Percentiles rank a stretch among this genome's conserved stretches.
Evolutionary conservation across 2,888 invertebrate genomes (phyloP).

Genomic region (Rhyacophila evoluta): DNA sequence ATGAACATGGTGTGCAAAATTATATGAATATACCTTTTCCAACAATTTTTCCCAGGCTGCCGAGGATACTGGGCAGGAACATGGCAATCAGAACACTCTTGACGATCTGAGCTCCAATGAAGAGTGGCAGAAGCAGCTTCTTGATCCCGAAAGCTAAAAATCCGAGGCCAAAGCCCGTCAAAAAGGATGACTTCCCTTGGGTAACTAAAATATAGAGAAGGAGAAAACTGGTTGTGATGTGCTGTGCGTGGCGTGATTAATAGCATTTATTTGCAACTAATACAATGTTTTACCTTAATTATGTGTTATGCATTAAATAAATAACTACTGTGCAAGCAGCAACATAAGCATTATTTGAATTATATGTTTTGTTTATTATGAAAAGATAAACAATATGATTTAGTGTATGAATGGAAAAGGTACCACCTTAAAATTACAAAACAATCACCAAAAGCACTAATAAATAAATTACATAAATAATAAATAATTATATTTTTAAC

Average conservation of each 20-base stretch:
- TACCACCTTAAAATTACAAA: too few species aligned
- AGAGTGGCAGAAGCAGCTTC: constrained; percentile 84
- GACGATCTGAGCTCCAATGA: constrained; percentile 85
- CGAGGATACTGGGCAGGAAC: constrained; percentile 86
- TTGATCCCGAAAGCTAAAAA: constrained; percentile 84
- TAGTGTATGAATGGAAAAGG: too few species aligned
- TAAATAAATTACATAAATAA: too few species aligned
- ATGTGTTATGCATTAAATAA: neutral
- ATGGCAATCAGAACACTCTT: constrained; percentile 86
- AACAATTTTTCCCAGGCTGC: constrained; percentile 84
- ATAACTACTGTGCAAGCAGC: neutral
- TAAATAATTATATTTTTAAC: too few species aligned
- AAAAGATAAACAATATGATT: neutral
- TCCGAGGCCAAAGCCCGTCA: constrained; percentile 75
- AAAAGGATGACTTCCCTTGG: constrained; percentile 71
- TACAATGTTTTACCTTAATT: neutral
- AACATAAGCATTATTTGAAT: neutral
- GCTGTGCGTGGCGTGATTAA: constrained; percentile 34
- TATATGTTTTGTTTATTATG: neutral
- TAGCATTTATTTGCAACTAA: neutral
- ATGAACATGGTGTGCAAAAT: too few species aligned
- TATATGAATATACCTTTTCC: constrained; percentile 86
- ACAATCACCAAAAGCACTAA: too few species aligned
- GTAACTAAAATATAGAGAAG: constrained; percentile 46
- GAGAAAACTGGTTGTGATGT: constrained; percentile 23